A percentile compares a stretch with the other conserved stretches of the same genome.
phyloP scores from a whole-genome alignment of 2,888 invertebrate species.

The Allophyes oxyacanthae region DNA sequence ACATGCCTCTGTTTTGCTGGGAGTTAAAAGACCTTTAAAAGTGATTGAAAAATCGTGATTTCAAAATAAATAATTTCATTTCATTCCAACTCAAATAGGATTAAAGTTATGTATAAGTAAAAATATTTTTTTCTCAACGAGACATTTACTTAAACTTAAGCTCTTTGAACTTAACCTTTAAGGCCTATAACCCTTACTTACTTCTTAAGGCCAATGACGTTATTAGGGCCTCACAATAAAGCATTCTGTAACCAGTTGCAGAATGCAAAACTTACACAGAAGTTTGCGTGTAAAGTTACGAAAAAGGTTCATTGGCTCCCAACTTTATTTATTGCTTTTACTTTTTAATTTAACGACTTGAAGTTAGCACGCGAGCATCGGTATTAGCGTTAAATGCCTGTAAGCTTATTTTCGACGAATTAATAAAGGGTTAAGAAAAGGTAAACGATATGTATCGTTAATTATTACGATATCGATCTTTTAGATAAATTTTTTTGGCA shows the following conservation, averaged over 20 bases:
- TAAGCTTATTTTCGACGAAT: constrained; percentile 45
- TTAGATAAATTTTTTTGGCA: not conserved
- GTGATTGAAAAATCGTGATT: too few species aligned
- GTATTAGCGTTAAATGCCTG: constrained; percentile 59
- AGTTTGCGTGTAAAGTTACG: constrained; percentile 65
- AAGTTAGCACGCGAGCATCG: constrained; percentile 67
- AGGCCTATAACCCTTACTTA: not conserved
- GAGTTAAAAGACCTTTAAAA: too few species aligned
- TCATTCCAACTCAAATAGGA: too few species aligned
- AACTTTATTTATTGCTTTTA: constrained; percentile 73
- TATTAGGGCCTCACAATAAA: constrained; percentile 48
- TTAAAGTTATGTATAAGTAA: too few species aligned
- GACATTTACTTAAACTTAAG: too few species aligned
- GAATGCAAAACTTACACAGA: constrained; percentile 57
- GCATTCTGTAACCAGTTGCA: constrained; percentile 56
- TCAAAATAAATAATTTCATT: too few species aligned
- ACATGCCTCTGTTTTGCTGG: too few species aligned
- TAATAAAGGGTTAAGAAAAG: constrained; percentile 40
- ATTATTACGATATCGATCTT: constrained; percentile 53
- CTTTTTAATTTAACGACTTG: constrained; percentile 73
- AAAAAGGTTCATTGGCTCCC: constrained; percentile 71
- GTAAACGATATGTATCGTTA: constrained; percentile 48
- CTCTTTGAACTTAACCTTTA: not conserved
- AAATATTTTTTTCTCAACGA: too few species aligned
- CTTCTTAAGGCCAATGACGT: constrained; percentile 36